Base-by-base conservation (phyloP, 2,888 invertebrate species). In the Rhamphomyia laevipes region DNA sequence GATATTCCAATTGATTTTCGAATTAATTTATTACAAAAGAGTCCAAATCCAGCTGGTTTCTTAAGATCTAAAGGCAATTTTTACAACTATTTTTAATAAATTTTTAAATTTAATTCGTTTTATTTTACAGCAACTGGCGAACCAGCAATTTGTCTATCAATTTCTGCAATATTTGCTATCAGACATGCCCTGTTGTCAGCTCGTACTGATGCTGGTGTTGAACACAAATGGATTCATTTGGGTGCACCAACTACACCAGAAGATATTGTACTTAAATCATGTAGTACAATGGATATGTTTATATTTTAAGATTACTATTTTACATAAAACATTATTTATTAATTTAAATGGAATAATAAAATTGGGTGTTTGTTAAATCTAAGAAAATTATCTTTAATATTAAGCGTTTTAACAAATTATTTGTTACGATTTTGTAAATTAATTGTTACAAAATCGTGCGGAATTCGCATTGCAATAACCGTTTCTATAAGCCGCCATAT, bases 1-100 rank as follows among this genome's bases (percentile, higher is more conserved):
- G 87, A 87, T 56, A 85, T 87, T 59, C 86, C 87, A 1, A 75
- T 80, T 17, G 84, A 87, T 64, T 81, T 87, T 56, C 76, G 84
- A 53, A 72, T 87, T 5, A 80, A 80, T 54, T 77, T 88, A 53
- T 70, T 78, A 35, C 77, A 80, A 56, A 81, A 84, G 59, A 74
- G 77, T 21, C 71, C 75, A 12, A 86, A 86, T 64, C 73, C 76
- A 1, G 61, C 70, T 10, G 85, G 86, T 15, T 78, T 86, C 11
- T 70, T 86, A 54, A 75, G 85, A 48, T 85, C 86, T 0, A 88
- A 88, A 77, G 80, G 84, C 81, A 62, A 15, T 17, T 23, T 35
- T 27, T 3, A 23, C 4, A 12, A 23, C 18, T 13, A 9, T 13
- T n/a, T n/a, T n/a, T n/a, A n/a, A 57, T 51, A 17, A 40, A 2